Evolutionary conservation across 2,113 vertebrate species (phyloP).

Genomic region (Leptocoma aspasia): DNA sequence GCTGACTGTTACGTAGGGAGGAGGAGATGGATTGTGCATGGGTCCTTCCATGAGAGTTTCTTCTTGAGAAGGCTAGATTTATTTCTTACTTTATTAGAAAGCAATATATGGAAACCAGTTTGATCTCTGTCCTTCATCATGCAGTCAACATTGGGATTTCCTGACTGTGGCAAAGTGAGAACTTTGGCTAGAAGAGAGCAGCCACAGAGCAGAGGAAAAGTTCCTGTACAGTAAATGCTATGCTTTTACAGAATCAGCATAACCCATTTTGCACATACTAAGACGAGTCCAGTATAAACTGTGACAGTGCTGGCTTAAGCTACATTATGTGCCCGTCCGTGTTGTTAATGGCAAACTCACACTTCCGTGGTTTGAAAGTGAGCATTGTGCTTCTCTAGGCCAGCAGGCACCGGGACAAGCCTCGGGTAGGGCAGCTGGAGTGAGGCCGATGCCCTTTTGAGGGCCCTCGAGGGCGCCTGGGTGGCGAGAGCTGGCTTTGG

Average conservation of each 20-base stretch:
- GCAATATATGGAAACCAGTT: neutral
- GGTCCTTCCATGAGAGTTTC: neutral
- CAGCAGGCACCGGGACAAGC: neutral
- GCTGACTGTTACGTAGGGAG: neutral
- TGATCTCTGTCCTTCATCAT: neutral
- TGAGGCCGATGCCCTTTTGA: neutral
- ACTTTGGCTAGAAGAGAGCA: neutral
- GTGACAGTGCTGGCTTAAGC: neutral
- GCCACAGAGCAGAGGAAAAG: neutral
- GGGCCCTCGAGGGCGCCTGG: neutral
- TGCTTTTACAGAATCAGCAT: neutral
- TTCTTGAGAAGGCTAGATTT: neutral
- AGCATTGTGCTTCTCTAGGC: neutral
- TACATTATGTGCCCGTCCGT: neutral
- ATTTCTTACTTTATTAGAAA: neutral
- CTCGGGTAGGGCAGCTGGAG: neutral
- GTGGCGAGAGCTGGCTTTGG: accelerated
- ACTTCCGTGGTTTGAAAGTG: neutral
- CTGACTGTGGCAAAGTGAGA: neutral
- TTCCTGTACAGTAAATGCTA: neutral
- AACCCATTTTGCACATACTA: neutral
- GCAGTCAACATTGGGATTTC: neutral
- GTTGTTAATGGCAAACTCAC: neutral
- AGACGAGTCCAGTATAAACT: neutral
- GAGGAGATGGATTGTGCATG: neutral